Base-by-base conservation (phyloP, 2,888 invertebrate species). In the Acanthopleura granulata region DNA sequence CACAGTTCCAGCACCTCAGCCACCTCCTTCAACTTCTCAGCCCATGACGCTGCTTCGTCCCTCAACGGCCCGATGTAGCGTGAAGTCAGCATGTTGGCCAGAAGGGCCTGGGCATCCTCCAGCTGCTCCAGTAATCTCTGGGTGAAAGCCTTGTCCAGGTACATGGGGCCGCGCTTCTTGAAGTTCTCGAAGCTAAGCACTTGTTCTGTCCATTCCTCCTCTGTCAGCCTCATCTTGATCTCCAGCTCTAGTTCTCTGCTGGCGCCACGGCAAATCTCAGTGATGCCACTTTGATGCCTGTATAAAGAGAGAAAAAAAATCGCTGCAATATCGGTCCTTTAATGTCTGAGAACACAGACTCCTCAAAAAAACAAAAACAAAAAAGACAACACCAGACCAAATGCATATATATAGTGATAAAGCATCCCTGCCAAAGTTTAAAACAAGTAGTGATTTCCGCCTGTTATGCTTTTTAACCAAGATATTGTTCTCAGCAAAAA, bases 171-270 rank as follows among this genome's bases (percentile, higher is more conserved):
- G 27, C 88, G 86, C 72, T 86, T 86, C 80, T 90, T 90, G 85
- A 89, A 90, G 75, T 86, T 86, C 77, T 90, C 88, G 81, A 90
- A 90, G 74, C 86, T 86, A 15, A 90, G 83, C 73, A 90, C 89
- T 83, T 91, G 91, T 78, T 91, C 91, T 11, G 90, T 90, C 91
- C 91, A 91, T 79, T 90, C 90, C 74, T 91, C 91, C 78, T 90
- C 90, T 12, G 89, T 91, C 77, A 87, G 82, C 57, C 89, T 83
- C 87, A 91, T 88, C 80, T 89, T 90, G 57, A 88, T 86, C 79
- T 91, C 90, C 61, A 90, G 83, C 77, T 91, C 90, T 71, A 89
- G 80, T 79, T 91, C 91, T 73, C 87, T 82, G 77, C 87, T 86
- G 18, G 90, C 90, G 69, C 88, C 86, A 29, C 84, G 82, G 72